Base-by-base conservation (phyloP, 2,113 vertebrate species). In the Psilopsiagon aymara region DNA sequence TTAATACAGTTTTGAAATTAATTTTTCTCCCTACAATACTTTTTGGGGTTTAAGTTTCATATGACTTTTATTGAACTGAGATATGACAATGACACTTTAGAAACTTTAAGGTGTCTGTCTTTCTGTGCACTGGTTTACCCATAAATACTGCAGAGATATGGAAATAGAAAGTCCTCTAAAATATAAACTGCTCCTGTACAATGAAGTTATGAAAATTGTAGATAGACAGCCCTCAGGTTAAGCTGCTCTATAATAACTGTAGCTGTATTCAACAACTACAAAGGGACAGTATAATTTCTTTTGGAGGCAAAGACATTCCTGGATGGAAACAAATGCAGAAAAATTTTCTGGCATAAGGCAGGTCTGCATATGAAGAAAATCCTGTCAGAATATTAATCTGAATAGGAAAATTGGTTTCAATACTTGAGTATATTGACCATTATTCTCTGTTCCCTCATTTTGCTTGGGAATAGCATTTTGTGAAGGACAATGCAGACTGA, bases 141-240 rank as follows among this genome's bases (percentile, higher is more conserved):
- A 53, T 19, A 89, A 95, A 89, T 74, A 71, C n/a, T 57, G 77
- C 23, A 39, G 47, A 78, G 21, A 88, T 88, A 93, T 60, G 62
- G 47, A 86, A 96, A 82, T 46, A 37, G 39, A 44, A 75, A 92
- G 53, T 59, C 46, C 33, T 90, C 46, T 94, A 95, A 92, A 91
- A 93, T 39, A 73, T 17, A 84, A 73, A 91, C 52, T 59, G 49
- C 49, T 85, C 31, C 75, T 60, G 37, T 51, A 68, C 67, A 97
- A 88, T 80, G 81, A 91, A 91, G 77, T 90, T 97, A 92, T 91
- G 95, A 94, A 95, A 94, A 96, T 37, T 68, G 91, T 25, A 63
- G 63, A 49, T 92, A 25, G 81, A 90, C 70, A 87, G 62, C 21
- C 75, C 73, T 55, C 63, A 91, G 66, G 77, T 94, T 92, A 89